Percentiles rank a stretch among this genome's conserved stretches.
These are phyloP conservation scores for Diplolepis rosae DNA, from an alignment of 2,888 invertebrate species.

Conservation along the genomic window DNA sequence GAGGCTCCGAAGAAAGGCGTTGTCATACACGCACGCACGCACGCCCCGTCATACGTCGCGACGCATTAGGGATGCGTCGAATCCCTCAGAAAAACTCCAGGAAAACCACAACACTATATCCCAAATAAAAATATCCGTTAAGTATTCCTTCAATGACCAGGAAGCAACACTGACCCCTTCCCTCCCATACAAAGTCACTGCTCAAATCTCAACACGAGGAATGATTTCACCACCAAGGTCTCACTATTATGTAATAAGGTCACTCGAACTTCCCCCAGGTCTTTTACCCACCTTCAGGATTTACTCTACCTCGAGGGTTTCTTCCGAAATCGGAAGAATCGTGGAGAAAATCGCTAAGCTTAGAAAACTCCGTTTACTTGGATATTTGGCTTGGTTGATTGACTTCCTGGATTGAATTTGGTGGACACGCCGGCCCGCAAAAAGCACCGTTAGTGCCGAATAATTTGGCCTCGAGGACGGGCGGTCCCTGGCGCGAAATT, in stretches of 20 bases:
- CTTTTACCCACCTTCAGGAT: neutral
- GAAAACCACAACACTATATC: neutral
- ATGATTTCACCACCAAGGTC: constrained; percentile 6
- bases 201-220: constrained; percentile 2
- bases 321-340: neutral
- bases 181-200: neutral
- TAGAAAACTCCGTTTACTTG: neutral
- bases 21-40: constrained; percentile 28
- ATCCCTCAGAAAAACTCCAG: neutral
- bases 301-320: neutral
- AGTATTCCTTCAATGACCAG: neutral
- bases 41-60: constrained; percentile 26
- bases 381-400: neutral
- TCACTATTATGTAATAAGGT: constrained; percentile 15
- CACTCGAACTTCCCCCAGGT: neutral
- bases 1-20: constrained; percentile 30
- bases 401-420: constrained; percentile 4
- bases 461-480: constrained; percentile 1
- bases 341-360: neutral
- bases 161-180: constrained; percentile 6
- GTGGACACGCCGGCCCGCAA: neutral
- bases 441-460: constrained; percentile 2
- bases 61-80: constrained; percentile 17
- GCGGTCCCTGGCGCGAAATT: constrained; percentile 11
- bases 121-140: neutral